These are phyloP conservation scores for Galerucella calmariensis DNA, from an alignment of 2,888 invertebrate species.

Conservation along the genomic window DNA sequence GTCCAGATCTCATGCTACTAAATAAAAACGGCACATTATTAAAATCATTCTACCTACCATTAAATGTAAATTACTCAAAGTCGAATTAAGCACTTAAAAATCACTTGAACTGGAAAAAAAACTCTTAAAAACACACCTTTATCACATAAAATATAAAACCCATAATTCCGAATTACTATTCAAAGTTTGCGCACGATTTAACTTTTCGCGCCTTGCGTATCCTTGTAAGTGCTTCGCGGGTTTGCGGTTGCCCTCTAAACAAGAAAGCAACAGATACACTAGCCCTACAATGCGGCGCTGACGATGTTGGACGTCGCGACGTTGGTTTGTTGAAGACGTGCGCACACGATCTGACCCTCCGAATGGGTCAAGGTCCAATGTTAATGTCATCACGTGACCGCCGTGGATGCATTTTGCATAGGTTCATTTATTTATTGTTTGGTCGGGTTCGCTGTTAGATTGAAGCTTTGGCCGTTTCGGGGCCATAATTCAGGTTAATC, in stretches of 20 bases:
- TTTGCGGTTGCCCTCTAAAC: slow-evolving; percentile 36
- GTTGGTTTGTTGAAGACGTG: slow-evolving; percentile 65
- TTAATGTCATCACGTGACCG: slow-evolving; percentile 58
- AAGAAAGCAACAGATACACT: slow-evolving; percentile 60
- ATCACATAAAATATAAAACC: slow-evolving; percentile 9
- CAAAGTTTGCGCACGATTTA: slow-evolving; percentile 10
- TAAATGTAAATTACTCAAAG: not conserved
- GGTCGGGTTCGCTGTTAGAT: slow-evolving; percentile 1
- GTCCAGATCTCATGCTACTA: too few species aligned
- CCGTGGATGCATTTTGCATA: slow-evolving; percentile 57
- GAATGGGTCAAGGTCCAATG: slow-evolving; percentile 62
- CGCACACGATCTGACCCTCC: slow-evolving; percentile 60
- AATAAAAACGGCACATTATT: too few species aligned
- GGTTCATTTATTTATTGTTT: slow-evolving; percentile 44
- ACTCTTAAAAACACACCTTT: not conserved
- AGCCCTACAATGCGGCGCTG: slow-evolving; percentile 50
- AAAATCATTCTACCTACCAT: too few species aligned
- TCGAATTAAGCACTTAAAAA: not conserved
- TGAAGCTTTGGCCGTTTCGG: slow-evolving; percentile 11
- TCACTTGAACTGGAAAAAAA: not conserved
- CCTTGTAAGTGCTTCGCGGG: slow-evolving; percentile 2
- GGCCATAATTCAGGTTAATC: slow-evolving; percentile 19
- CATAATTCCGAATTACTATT: not conserved
- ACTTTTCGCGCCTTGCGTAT: slow-evolving; percentile 23
- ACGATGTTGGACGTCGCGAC: slow-evolving; percentile 56